Evolutionary conservation across 2,888 invertebrate genomes (phyloP).

Genomic region (Lepidochitona cinerea): DNA sequence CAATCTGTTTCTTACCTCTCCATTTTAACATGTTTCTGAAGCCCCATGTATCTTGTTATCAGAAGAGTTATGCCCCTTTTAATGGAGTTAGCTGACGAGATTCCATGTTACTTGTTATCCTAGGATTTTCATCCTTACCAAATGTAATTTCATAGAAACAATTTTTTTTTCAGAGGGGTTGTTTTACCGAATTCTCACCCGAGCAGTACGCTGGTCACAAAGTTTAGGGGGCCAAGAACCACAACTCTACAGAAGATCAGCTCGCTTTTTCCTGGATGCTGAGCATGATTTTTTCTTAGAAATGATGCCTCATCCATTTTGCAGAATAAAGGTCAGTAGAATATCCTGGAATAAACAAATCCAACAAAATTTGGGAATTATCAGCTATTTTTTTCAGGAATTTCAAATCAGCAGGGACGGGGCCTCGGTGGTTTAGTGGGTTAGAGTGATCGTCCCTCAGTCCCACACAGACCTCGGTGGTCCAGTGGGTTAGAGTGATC

Average conservation of each 20-base stretch:
- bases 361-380: too few species aligned
- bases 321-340: constrained; percentile 60
- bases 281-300: constrained; percentile 68
- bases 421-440: too few species aligned
- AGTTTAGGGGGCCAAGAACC: constrained; percentile 62
- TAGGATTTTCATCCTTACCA: constrained; percentile 45
- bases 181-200: constrained; percentile 63
- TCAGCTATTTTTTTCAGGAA: too few species aligned
- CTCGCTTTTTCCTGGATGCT: constrained; percentile 63
- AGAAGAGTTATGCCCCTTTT: too few species aligned
- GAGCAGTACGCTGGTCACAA: constrained; percentile 63
- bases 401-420: too few species aligned
- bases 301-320: constrained; percentile 45
- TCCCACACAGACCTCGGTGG: too few species aligned
- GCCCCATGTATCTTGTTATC: too few species aligned
- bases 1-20: too few species aligned
- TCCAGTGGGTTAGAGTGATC: too few species aligned
- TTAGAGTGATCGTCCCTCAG: too few species aligned
- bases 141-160: not conserved
- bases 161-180: constrained; percentile 56
- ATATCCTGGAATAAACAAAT: too few species aligned
- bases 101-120: constrained; percentile 65
- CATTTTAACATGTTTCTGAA: too few species aligned
- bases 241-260: constrained; percentile 51
- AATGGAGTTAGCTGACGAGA: constrained; percentile 48